A percentile compares a stretch with the other conserved stretches of the same genome.
Evolutionary conservation across 2,888 invertebrate genomes (phyloP).

Genomic region (Cheilosia pagana): DNA sequence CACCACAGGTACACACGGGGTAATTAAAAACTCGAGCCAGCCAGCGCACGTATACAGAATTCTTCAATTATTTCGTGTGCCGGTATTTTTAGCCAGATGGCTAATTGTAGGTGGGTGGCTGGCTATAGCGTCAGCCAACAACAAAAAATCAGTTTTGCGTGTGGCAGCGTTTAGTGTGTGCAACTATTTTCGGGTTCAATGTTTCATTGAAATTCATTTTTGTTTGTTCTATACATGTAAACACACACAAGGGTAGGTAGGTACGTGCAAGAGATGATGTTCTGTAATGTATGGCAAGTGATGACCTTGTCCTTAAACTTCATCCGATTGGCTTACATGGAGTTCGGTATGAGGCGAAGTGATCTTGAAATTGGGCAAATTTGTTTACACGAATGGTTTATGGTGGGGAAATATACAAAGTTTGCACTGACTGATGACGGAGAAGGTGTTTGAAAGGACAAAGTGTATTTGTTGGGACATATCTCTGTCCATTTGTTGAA

Average conservation of each 20-base stretch:
- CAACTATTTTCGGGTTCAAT: slow-evolving; percentile 38
- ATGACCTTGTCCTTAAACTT: slow-evolving; percentile 52
- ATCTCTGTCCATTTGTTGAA: too few species aligned
- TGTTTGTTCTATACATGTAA: neutral
- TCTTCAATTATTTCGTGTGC: slow-evolving; percentile 74
- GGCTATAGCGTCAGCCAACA: slow-evolving; percentile 25
- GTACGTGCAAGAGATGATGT: neutral
- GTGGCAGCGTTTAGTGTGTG: slow-evolving; percentile 30
- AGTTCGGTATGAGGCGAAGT: neutral
- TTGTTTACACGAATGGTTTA: slow-evolving; percentile 12
- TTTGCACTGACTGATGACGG: neutral
- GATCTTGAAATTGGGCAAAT: slow-evolving; percentile 26
- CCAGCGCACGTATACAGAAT: slow-evolving; percentile 52
- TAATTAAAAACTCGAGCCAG: slow-evolving; percentile 62
- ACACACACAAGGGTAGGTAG: too few species aligned
- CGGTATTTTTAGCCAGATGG: slow-evolving; percentile 71
- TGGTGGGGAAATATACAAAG: neutral
- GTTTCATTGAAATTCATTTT: neutral
- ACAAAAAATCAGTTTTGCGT: slow-evolving; percentile 37
- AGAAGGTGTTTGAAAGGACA: neutral
- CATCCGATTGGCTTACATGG: neutral
- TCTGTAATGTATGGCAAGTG: neutral
- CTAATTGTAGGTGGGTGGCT: slow-evolving; percentile 68
- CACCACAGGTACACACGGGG: slow-evolving; percentile 58
- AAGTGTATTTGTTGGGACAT: too few species aligned